Base-by-base conservation (phyloP, 1,140 invertebrate species). In the Pollicipes pollicipes region DNA sequence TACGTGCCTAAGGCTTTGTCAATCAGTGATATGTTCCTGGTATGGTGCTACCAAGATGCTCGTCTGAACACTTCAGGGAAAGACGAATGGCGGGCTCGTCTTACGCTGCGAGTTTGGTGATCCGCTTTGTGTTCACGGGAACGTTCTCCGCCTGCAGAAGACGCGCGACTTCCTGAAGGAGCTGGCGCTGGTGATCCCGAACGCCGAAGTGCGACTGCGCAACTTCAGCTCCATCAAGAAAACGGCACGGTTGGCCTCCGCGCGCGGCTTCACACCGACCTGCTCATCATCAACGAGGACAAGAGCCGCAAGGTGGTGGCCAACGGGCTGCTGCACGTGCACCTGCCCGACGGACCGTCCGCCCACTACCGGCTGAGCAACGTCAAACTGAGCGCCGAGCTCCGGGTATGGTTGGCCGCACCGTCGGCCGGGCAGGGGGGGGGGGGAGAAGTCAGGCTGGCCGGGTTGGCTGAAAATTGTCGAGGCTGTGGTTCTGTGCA, bases 271-370 rank as follows among this genome's bases (percentile, higher is more conserved):
- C 74, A 87, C 74, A 96, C 95, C 16, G 95, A 98, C 82, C 83
- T 98, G 29, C 82, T 98, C 74, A 85, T 98, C 66, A 82, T 98
- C 6, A 97, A 98, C 82, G 95, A 98, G 81, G 89, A 98, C 81
- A 85, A 86, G 74, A 89, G 90, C 75, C 86, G 90, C 78, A 95
- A 29, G 28, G 27, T 66, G 27, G 28, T 73, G 74, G 81, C 70
- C 81, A 86, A 96, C 84, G 95, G 91, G 26, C 83, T 98, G 76
- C 79, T 98, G 30, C 81, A 99, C 1, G 88, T 93, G 74, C 95
- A 98, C 82, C 83, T 99, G 71, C 97, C 97, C 0, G 85, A 93
- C 76, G 97, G 97, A 3, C 97, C 97, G 2, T 98, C 97, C 0
- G 93, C 95, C 30, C 83, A 93, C 78, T 97, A 86, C 76, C 83